phyloP scores from a whole-genome alignment of 2,113 vertebrate genomes.

The Corythornis madagascariensis region DNA sequence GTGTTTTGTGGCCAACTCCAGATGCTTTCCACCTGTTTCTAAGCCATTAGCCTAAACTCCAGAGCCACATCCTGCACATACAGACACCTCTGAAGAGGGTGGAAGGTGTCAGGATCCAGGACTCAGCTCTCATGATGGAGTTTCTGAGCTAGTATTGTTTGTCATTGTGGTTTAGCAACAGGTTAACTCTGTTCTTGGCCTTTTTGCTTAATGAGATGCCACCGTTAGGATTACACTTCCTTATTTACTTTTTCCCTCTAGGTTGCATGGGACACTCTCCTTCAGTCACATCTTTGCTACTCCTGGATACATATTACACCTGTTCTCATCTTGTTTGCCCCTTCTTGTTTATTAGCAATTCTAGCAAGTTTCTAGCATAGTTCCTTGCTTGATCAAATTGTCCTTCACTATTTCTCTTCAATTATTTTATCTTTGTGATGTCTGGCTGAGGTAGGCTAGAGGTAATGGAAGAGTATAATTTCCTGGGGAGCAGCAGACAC shows the following conservation, averaged over 20 bases:
- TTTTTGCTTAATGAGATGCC: neutral
- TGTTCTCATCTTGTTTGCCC: neutral
- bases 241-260: neutral
- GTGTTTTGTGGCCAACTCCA: neutral
- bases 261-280: neutral
- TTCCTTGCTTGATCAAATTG: neutral
- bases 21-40: neutral
- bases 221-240: neutral
- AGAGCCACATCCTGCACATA: neutral
- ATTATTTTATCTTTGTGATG: neutral
- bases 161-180: accelerated
- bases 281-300: neutral
- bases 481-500: neutral
- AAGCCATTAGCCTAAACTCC: neutral
- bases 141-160: neutral
- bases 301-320: neutral
- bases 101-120: neutral
- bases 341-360: neutral
- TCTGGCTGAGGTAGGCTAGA: neutral
- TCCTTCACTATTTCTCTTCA: neutral
- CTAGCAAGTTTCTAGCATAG: neutral
- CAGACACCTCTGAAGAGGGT: neutral
- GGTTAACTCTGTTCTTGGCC: neutral
- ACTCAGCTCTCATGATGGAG: neutral
- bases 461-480: accelerated